Conservation (phyloP, 2,113 vertebrate genomes). For the Felis catus region F.catus_Fca126_mat1.0 CM031424.1:61935001-61935500, state of each 20-base stretch:
- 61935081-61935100: background rate
- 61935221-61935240: slow-evolving; percentile 2
- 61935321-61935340: background rate
- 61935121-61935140: slow-evolving; percentile 18
- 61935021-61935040: background rate
- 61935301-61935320: background rate
- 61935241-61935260: slow-evolving; percentile 53
- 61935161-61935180: slow-evolving; percentile 48
- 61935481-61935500: background rate
- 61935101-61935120: slow-evolving; percentile 15
- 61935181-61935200: background rate
- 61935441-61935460: background rate
- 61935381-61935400: background rate
- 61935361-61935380: background rate
- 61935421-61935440: background rate
- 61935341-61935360: background rate
- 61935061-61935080: background rate
- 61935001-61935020: background rate
- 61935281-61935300: slow-evolving; percentile 44
- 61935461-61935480: background rate
- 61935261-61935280: slow-evolving; percentile 41
- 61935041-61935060: background rate
- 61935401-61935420: background rate
- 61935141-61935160: slow-evolving; percentile 48
- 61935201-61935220: background rate